Evolutionary conservation across 1,140 invertebrate genomes (phyloP), one percentile per base, ranked within the genome.

Genomic region (Bombus sibiricus): DNA sequence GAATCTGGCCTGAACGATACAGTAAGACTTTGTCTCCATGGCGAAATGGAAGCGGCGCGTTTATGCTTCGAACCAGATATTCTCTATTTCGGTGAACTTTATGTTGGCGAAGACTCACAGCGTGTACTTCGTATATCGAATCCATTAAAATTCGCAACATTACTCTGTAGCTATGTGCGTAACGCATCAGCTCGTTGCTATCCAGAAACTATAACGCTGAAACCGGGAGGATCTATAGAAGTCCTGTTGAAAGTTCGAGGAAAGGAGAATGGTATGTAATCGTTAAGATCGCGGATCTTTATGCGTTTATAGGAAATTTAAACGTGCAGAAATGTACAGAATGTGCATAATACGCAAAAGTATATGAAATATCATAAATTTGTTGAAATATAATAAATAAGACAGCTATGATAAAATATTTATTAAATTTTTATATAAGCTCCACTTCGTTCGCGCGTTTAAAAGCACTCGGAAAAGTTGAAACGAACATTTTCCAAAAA

Each of bases 11-110:
- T 13, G 2, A 6, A 53, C 9, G 89, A 92, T 18, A 28, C 37
- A 1, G 83, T 93, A 8, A 87, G 91, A 18, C 68, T 93, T 2
- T 92, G 91, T 34, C 86, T 93, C 34, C 85, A 93, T 39, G 92
- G 92, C 0, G 79, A 89, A 72, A 80, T 78, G 5, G 92, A 93
- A 86, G 57, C 69, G 22, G 83, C 87, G 57, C 57, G 69, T 43
- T 72, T 93, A 13, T 59, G 72, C 25, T 77, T 94, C 25, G 32
- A 83, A 74, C 93, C 93, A 1, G 80, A 91, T 15, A 82, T 41
- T 13, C 74, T 94, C 0, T 69, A 89, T 41, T 83, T 93, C 3
- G 85, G 79, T 9, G 82, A 91, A 28, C 18, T 93, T 47, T 57
- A 75, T 41, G 47, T 92, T 12, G 86, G 86, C 8, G 86, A 90